phyloP scores from a whole-genome alignment of 2,113 vertebrate species.

The Zosterops pallidus region DNA sequence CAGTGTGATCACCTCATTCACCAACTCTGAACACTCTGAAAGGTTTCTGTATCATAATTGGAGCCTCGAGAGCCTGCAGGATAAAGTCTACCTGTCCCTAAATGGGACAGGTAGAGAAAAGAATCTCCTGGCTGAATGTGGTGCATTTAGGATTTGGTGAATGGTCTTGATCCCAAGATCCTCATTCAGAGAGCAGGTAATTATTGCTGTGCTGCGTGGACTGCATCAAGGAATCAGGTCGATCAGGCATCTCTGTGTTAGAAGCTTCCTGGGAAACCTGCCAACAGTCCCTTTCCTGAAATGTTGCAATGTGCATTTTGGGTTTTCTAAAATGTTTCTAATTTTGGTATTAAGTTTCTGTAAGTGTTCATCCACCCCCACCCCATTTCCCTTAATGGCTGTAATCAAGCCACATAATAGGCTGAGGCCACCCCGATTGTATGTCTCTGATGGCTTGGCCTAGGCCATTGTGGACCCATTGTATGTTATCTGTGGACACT shows the following conservation, averaged over 20 bases:
- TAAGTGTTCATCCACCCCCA: no score
- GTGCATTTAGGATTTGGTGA: background rate
- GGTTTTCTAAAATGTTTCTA: no score
- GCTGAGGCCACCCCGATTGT: no score
- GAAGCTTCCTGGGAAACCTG: slow-evolving; percentile 16
- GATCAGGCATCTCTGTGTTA: background rate
- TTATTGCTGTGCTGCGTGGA: background rate
- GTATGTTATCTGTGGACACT: no score
- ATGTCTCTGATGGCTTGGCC: no score
- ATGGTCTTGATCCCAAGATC: background rate
- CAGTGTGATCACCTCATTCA: background rate
- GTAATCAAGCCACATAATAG: no score
- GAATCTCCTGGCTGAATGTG: background rate
- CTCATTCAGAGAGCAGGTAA: background rate
- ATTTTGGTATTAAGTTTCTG: no score
- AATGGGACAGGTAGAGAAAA: background rate
- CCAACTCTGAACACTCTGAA: background rate
- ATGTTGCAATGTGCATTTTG: no score
- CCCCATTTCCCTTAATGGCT: no score
- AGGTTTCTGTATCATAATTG: background rate
- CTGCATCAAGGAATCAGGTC: background rate
- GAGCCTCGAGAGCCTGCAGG: background rate
- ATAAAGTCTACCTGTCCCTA: background rate
- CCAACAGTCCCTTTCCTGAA: background rate
- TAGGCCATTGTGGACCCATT: no score